Percentiles rank a stretch among this genome's conserved stretches.
phyloP scores from a whole-genome alignment of 1,140 invertebrate genomes.

The Listronotus bonariensis region DNA sequence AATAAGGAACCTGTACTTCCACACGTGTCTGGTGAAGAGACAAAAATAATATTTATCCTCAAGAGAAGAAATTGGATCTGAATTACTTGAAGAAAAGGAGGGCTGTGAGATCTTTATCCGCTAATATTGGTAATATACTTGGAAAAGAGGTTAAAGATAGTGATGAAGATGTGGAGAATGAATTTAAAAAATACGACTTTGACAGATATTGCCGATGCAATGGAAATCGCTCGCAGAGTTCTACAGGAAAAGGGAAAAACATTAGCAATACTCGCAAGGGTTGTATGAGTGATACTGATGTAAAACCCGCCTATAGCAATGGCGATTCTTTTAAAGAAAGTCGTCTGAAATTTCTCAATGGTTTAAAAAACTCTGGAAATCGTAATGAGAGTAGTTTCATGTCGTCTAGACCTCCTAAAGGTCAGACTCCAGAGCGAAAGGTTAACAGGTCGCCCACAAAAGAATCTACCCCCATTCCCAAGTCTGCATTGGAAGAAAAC shows the following conservation, averaged over 20 bases:
- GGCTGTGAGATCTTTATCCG: conserved; percentile 77
- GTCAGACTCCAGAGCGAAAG: conserved; percentile 41
- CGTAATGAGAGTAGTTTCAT: conserved; percentile 3
- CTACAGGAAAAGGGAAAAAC: conserved; percentile 50
- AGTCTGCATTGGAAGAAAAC: conserved; percentile 41
- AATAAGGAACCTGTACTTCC: conserved; percentile 58
- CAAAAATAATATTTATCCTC: conserved; percentile 47
- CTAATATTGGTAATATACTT: conserved; percentile 77
- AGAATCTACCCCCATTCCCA: conserved; percentile 45
- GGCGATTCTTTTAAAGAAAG: conserved; percentile 36
- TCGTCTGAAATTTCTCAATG: conserved; percentile 47
- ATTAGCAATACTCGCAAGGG: conserved; percentile 49
- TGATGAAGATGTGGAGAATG: conserved; percentile 47
- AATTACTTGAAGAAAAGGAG: conserved; percentile 68
- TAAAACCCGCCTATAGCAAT: conserved; percentile 22
- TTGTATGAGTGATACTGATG: conserved; percentile 51
- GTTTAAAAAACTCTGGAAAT: conserved; percentile 36
- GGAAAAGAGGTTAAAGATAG: conserved; percentile 63
- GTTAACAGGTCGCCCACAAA: conserved; percentile 35
- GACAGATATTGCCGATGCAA: conserved; percentile 53
- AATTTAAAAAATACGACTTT: conserved; percentile 43
- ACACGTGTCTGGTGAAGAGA: conserved; percentile 49
- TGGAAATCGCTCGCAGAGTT: conserved; percentile 53
- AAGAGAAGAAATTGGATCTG: conserved; percentile 39
- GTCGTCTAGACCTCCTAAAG: conserved; percentile 41